These are phyloP conservation scores for Styela clava DNA, from an alignment of 23 tunicate species.

Conservation along the genomic window DNA sequence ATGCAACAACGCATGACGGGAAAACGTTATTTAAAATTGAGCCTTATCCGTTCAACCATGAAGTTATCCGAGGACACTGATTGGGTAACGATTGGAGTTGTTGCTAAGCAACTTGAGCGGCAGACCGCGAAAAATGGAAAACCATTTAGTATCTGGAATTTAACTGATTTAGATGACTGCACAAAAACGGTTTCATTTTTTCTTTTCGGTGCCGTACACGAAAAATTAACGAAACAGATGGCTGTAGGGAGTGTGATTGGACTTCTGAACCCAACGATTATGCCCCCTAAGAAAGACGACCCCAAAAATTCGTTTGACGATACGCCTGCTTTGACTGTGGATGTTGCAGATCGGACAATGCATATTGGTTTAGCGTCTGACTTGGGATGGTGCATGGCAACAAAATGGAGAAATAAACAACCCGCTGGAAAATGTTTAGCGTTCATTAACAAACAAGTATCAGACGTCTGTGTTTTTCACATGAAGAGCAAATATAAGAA, in stretches of 20 bases:
- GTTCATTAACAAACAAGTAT: conserved; percentile 74
- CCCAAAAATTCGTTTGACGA: conserved; percentile 7
- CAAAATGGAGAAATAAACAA: conserved; percentile 70
- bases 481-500: conserved; percentile 83
- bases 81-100: conserved; percentile 89
- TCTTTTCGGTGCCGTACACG: conserved; percentile 67
- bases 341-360: conserved; percentile 66
- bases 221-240: conserved; percentile 52
- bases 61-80: conserved; percentile 54
- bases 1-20: conserved; percentile 73
- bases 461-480: conserved; percentile 77
- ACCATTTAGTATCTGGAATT: conserved; percentile 66
- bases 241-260: conserved; percentile 74
- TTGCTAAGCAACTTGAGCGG: conserved; percentile 74
- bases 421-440: conserved; percentile 83
- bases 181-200: conserved; percentile 72
- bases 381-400: conserved; percentile 91
- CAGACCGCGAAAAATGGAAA: conserved; percentile 89
- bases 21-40: conserved; percentile 38
- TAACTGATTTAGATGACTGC: conserved; percentile 79
- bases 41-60: conserved; percentile 49
- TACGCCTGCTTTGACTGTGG: conserved; percentile 86
- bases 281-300: conserved; percentile 86
- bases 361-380: conserved; percentile 76
- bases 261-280: conserved; percentile 79